Evolutionary conservation across 35 echinoderm and acorn worm genomes (phyloP).

Genomic region (Patiria miniata): DNA sequence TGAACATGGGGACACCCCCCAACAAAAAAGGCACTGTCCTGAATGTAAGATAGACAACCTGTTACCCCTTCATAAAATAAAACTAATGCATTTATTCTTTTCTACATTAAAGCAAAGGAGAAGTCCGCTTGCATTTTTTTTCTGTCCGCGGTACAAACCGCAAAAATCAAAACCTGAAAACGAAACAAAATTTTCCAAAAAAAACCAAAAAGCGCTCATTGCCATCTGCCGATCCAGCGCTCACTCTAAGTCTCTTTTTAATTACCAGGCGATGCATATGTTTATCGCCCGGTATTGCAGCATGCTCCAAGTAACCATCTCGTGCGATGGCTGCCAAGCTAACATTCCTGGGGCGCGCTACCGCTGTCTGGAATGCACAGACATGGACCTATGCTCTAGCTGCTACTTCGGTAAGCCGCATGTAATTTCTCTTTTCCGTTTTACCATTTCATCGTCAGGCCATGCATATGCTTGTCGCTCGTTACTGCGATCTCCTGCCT

Average conservation of each 20-base stretch:
- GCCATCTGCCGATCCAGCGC: neutral
- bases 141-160: no score
- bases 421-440: neutral
- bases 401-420: conserved; percentile 76
- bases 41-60: no score
- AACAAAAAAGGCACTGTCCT: no score
- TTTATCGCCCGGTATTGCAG: conserved; percentile 92
- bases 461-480: conserved; percentile 96
- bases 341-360: conserved; percentile 71
- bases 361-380: conserved; percentile 80
- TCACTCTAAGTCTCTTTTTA: neutral
- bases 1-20: no score
- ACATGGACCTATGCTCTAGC: conserved; percentile 85
- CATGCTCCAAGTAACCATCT: conserved; percentile 68
- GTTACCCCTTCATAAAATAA: no score
- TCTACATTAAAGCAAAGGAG: no score
- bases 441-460: conserved; percentile 39
- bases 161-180: no score
- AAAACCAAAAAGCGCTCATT: neutral
- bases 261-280: conserved; percentile 92
- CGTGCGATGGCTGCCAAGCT: conserved; percentile 82
- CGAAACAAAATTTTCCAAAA: no score
- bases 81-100: no score
- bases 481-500: conserved; percentile 80
- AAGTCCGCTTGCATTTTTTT: no score